Evolutionary conservation across 2,888 invertebrate genomes (phyloP).

Genomic region (Panopea generosa): DNA sequence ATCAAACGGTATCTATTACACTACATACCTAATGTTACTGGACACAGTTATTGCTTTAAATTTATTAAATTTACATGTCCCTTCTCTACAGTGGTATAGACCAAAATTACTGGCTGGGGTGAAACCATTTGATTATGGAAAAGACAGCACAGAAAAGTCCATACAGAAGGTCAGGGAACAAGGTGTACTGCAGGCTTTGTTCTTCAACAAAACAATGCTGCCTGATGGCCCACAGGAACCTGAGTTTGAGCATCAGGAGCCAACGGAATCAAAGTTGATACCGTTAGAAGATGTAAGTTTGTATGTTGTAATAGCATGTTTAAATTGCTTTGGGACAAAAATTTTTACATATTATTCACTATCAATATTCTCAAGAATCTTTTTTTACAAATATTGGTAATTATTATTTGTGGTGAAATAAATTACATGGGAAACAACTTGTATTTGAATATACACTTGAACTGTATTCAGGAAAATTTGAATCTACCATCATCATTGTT

Average conservation of each 20-base stretch:
- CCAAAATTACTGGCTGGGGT: slow-evolving; percentile 89
- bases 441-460: too few relatives aligned
- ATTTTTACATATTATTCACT: background rate
- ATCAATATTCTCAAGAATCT: background rate
- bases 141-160: slow-evolving; percentile 93
- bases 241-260: slow-evolving; percentile 92
- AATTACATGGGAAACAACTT: too few relatives aligned
- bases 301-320: too few relatives aligned
- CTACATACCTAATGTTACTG: too few relatives aligned
- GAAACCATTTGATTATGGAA: slow-evolving; percentile 83
- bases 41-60: too few relatives aligned
- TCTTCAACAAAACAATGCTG: slow-evolving; percentile 87
- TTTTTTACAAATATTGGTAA: too few relatives aligned
- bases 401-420: too few relatives aligned
- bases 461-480: too few relatives aligned
- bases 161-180: slow-evolving; percentile 95
- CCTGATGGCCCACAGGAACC: slow-evolving; percentile 95
- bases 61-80: too few relatives aligned
- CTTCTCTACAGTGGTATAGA: slow-evolving; percentile 90
- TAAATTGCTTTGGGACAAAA: too few relatives aligned
- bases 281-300: slow-evolving; percentile 92
- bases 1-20: too few relatives aligned
- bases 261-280: slow-evolving; percentile 92
- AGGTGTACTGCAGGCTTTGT: slow-evolving; percentile 89
- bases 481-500: too few relatives aligned